Evolutionary conservation across 2,797 vertebrate genomes (phyloP).

Genomic region (Lycodopsis pacificus): DNA sequence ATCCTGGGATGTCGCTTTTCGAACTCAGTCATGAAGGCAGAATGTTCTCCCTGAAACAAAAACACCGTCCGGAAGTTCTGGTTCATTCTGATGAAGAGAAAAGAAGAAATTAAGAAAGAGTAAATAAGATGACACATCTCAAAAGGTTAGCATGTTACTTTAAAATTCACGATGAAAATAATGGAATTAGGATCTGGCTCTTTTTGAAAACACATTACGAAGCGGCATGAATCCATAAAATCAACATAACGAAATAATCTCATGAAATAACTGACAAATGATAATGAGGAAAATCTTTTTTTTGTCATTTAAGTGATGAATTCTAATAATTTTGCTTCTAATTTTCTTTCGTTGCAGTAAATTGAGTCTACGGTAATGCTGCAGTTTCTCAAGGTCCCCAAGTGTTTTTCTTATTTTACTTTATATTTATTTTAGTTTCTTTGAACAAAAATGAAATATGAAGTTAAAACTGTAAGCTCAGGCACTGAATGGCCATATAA

Average conservation of each 20-base stretch:
- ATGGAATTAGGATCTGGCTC: too few species aligned
- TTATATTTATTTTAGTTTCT: background rate
- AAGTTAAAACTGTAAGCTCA: too few species aligned
- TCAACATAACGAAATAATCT: too few species aligned
- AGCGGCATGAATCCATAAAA: too few species aligned
- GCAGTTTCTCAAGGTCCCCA: background rate
- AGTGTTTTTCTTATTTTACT: background rate
- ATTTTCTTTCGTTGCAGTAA: background rate
- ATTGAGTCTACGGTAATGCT: background rate
- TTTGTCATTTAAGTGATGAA: too few species aligned
- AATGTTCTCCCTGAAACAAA: constrained; percentile 58
- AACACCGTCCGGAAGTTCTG: constrained; percentile 61
- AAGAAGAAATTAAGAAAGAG: background rate
- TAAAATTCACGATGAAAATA: too few species aligned
- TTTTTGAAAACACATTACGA: too few species aligned
- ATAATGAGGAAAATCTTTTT: background rate
- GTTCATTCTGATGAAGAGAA: constrained; percentile 62
- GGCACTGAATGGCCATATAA: too few species aligned
- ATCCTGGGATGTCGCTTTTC: constrained; percentile 54
- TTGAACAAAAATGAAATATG: too few species aligned
- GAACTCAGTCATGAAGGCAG: constrained; percentile 66
- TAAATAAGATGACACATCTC: too few species aligned
- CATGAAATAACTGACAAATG: background rate
- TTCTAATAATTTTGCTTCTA: background rate
- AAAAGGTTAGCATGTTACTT: too few species aligned